phyloP scores from a whole-genome alignment of 2,797 vertebrate species.

The Mormyrops attenuatus region DNA sequence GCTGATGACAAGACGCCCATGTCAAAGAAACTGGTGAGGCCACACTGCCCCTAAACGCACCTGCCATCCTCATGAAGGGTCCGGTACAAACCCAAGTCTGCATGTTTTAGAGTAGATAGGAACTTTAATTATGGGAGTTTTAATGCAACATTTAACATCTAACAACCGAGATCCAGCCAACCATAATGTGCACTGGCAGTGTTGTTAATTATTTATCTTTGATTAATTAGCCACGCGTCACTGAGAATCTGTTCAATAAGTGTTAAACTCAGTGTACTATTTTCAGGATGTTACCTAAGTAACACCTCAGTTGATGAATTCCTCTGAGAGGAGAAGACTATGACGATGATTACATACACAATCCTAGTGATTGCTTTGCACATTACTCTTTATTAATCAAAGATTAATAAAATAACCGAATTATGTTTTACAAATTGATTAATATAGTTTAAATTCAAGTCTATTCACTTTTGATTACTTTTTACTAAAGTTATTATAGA shows the following conservation, averaged over 20 bases:
- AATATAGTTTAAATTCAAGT: neutral
- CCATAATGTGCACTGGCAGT: neutral
- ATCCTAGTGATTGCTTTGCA: neutral
- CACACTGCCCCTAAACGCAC: neutral
- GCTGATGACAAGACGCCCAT: slow-evolving; percentile 96
- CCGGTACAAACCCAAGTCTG: neutral
- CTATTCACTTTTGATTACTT: neutral
- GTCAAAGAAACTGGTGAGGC: slow-evolving; percentile 89
- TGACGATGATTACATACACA: neutral
- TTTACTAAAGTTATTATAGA: neutral
- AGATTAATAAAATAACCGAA: neutral
- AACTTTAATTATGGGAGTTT: neutral
- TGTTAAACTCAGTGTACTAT: neutral
- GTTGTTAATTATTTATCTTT: neutral
- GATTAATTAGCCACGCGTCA: neutral
- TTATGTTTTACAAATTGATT: neutral
- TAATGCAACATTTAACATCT: neutral
- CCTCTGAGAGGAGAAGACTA: neutral
- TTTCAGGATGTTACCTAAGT: neutral
- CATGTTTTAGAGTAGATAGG: neutral
- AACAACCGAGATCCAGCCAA: neutral
- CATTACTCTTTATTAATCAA: neutral
- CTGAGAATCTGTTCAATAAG: neutral
- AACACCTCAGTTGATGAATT: neutral
- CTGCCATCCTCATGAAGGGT: neutral